A percentile compares a stretch with the other conserved stretches of the same genome.
These are phyloP conservation scores for Priocnemis perturbator DNA, from an alignment of 2,888 invertebrate species.

Conservation along the genomic window DNA sequence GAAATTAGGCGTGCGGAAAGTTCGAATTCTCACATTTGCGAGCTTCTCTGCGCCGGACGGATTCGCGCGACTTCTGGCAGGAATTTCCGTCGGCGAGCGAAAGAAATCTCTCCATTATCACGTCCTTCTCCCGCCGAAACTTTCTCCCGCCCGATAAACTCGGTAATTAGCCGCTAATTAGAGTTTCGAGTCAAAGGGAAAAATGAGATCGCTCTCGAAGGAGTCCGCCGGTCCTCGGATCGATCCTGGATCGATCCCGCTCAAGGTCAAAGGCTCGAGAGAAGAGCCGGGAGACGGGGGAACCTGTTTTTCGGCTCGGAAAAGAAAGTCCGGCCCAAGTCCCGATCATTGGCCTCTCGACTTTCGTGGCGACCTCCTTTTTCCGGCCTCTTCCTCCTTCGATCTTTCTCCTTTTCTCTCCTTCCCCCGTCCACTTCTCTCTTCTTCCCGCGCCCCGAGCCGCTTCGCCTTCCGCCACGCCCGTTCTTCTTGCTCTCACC, in stretches of 20 bases:
- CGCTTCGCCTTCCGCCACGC: constrained; percentile 12
- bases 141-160: constrained; percentile 1
- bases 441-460: constrained; percentile 4
- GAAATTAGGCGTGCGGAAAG: no score
- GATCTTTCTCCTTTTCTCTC: constrained; percentile 8
- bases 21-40: no score
- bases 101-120: neutral
- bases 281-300: neutral
- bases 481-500: constrained; percentile 11
- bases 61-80: neutral
- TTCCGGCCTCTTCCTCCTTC: constrained; percentile 32
- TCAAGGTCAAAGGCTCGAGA: constrained; percentile 35
- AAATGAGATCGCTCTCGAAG: no score
- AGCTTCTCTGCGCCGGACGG: no score
- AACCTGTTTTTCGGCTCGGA: constrained; percentile 46
- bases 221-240: neutral
- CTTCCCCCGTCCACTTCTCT: constrained; percentile 1
- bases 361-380: constrained; percentile 51
- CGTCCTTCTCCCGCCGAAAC: neutral
- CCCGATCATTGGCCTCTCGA: constrained; percentile 36
- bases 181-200: neutral
- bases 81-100: constrained; percentile 5
- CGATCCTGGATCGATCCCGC: constrained; percentile 28
- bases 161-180: neutral
- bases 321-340: constrained; percentile 51